A percentile compares a stretch with the other conserved stretches of the same genome.
phyloP scores from a whole-genome alignment of 2,888 invertebrate species.

The Drosophila helvetica region DNA sequence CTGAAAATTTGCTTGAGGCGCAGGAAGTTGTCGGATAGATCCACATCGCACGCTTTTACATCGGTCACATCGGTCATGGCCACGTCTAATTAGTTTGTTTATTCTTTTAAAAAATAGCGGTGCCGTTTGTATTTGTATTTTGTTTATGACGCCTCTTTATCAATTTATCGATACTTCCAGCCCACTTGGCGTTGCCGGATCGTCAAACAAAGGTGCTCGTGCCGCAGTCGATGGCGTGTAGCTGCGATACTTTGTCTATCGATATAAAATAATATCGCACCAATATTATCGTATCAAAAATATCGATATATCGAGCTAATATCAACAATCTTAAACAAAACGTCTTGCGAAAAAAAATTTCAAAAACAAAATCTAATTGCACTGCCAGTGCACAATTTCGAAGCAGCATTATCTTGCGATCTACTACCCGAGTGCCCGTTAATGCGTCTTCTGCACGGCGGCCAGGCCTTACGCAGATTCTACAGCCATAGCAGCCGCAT shows the following conservation, averaged over 20 bases:
- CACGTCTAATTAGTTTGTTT: background rate
- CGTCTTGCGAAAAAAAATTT: too few relatives aligned
- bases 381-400: background rate
- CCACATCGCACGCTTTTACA: background rate
- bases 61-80: background rate
- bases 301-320: too few relatives aligned
- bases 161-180: constrained; percentile 5
- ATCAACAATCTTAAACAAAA: too few relatives aligned
- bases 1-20: constrained; percentile 43
- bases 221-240: background rate
- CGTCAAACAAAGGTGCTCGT: too few relatives aligned
- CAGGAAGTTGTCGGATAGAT: background rate
- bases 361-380: too few relatives aligned
- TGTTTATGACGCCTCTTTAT: constrained; percentile 9
- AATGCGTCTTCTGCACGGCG: constrained; percentile 60
- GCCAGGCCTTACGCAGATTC: constrained; percentile 36
- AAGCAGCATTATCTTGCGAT: background rate
- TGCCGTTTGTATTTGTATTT: background rate
- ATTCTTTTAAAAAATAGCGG: constrained; percentile 29
- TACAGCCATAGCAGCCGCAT: constrained; percentile 38
- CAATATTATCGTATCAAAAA: too few relatives aligned
- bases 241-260: too few relatives aligned
- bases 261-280: too few relatives aligned
- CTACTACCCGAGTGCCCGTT: constrained; percentile 13
- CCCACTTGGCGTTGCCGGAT: background rate